Conservation (phyloP, 2,113 vertebrate species). For the Mystacornis crossleyi region DNA sequence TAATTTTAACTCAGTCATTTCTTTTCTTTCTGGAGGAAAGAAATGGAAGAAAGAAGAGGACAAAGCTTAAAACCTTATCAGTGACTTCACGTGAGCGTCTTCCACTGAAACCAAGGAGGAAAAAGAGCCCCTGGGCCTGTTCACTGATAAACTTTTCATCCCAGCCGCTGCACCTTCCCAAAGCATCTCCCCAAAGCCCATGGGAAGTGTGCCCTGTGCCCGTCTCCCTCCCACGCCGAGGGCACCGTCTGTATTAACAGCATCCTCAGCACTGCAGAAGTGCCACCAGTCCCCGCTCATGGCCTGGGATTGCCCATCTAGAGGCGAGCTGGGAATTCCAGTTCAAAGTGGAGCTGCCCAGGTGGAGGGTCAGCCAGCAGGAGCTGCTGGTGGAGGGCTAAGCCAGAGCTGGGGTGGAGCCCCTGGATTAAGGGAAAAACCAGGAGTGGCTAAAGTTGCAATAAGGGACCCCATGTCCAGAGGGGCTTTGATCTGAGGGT, state of each 20-base stretch:
- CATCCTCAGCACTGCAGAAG: not conserved
- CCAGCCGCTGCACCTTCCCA: not conserved
- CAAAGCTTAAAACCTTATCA: not conserved
- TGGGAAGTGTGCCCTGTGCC: accelerated
- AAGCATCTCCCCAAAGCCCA: not conserved
- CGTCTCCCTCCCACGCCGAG: accelerated
- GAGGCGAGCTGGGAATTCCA: not conserved
- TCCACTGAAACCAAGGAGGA: not conserved
- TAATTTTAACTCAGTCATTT: not conserved
- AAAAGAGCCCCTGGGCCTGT: not conserved
- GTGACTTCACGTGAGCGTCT: accelerated
- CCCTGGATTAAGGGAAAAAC: not conserved
- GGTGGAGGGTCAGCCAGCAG: not conserved
- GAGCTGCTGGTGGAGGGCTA: accelerated
- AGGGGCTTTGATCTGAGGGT: not conserved
- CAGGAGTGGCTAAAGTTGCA: not conserved
- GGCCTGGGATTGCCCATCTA: too few species aligned
- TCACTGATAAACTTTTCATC: not conserved
- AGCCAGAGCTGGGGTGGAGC: not conserved
- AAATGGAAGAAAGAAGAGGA: not conserved
- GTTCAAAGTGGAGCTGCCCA: not conserved
- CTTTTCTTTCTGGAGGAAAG: not conserved
- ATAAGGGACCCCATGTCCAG: accelerated
- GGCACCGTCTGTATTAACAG: not conserved
- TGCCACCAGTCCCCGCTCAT: not conserved